phyloP scores from a whole-genome alignment of 2,888 invertebrate genomes.

The Mellilla xanthometata region DNA sequence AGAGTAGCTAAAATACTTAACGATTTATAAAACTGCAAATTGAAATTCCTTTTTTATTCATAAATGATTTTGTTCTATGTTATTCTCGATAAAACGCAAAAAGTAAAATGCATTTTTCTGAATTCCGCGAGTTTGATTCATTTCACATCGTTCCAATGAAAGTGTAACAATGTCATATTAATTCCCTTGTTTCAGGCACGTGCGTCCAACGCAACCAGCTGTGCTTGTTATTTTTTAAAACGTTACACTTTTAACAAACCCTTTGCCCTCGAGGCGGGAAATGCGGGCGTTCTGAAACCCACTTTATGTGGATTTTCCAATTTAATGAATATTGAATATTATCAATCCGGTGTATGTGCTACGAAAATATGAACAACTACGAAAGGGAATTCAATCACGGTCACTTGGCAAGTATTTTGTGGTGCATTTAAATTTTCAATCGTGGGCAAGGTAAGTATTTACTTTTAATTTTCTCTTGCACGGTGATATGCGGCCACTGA shows the following conservation, averaged over 20 bases:
- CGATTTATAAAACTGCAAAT: too few species aligned
- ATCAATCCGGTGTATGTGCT: conserved; percentile 1
- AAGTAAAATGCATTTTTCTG: conserved; percentile 13
- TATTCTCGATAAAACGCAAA: conserved; percentile 1
- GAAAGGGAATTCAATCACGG: background rate
- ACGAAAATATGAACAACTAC: background rate
- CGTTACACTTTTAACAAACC: conserved; percentile 48
- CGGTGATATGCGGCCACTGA: too few species aligned
- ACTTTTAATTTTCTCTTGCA: conserved; percentile 1
- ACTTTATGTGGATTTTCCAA: conserved; percentile 34
- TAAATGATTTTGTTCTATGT: too few species aligned
- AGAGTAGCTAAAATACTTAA: too few species aligned
- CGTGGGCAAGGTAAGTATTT: background rate
- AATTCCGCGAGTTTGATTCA: conserved; percentile 24
- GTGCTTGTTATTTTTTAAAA: conserved; percentile 48
- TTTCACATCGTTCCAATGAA: conserved; percentile 45
- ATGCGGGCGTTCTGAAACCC: conserved; percentile 34
- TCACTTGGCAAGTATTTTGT: too few species aligned
- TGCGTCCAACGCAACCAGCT: conserved; percentile 40
- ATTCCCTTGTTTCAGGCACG: conserved; percentile 40
- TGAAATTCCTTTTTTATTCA: too few species aligned
- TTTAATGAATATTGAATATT: conserved; percentile 21
- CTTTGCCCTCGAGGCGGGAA: conserved; percentile 27
- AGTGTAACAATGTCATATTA: conserved; percentile 43
- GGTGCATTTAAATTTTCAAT: background rate